Evolutionary conservation across 2,113 vertebrate genomes (phyloP).

Genomic region (Tetraodon nigroviridis): DNA sequence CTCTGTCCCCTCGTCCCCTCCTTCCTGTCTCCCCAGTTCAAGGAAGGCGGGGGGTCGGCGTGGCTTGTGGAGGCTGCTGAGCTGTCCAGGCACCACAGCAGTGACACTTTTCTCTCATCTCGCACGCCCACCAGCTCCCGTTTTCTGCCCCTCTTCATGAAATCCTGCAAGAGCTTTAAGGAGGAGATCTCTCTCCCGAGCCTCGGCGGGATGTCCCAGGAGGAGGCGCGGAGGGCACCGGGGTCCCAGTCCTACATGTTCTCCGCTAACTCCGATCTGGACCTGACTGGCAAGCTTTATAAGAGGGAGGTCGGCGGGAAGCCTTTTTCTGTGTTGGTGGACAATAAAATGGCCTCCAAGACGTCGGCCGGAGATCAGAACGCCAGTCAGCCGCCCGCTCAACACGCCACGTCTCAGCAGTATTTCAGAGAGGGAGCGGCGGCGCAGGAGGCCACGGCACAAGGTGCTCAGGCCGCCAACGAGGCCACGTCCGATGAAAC

Average conservation of each 20-base stretch:
- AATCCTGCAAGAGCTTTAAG: conserved; percentile 83
- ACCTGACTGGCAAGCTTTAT: conserved; percentile 87
- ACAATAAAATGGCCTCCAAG: conserved; percentile 84
- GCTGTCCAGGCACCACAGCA: conserved; percentile 13
- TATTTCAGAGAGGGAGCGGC: conserved; percentile 83
- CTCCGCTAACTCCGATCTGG: conserved; percentile 81
- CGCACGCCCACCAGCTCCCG: not conserved
- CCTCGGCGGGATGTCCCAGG: conserved; percentile 86
- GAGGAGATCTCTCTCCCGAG: conserved; percentile 78
- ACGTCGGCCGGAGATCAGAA: conserved; percentile 66
- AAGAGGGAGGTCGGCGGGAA: conserved; percentile 85
- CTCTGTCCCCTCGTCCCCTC: conserved; percentile 50
- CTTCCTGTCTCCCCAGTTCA: conserved; percentile 57
- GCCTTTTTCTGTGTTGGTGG: conserved; percentile 89
- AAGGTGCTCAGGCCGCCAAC: conserved; percentile 65
- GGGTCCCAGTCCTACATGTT: conserved; percentile 81
- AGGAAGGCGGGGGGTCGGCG: conserved; percentile 69
- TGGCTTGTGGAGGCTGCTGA: conserved; percentile 27
- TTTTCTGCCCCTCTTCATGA: conserved; percentile 72
- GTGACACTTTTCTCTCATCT: conserved; percentile 6
- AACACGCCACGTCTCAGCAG: conserved; percentile 65
- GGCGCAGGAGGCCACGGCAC: conserved; percentile 58
- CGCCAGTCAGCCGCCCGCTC: conserved; percentile 38
- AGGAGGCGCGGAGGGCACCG: conserved; percentile 79
- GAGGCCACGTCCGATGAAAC: conserved; percentile 81